Percentiles rank a stretch among this genome's conserved stretches.
Evolutionary conservation across 2,888 invertebrate species (phyloP).

Genomic region (Cataglyphis albicans): DNA sequence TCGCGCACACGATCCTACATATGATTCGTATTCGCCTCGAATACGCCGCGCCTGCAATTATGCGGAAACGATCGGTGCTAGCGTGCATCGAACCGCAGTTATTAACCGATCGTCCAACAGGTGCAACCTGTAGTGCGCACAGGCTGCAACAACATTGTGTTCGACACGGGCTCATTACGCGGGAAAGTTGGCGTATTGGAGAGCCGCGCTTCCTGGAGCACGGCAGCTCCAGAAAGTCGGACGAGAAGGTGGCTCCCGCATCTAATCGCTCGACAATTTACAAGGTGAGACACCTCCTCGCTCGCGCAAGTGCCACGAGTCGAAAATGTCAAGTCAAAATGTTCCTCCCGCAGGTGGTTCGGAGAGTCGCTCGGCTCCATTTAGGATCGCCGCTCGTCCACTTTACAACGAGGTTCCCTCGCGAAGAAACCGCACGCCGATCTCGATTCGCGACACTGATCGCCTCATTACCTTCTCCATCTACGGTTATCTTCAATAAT

Average conservation of each 20-base stretch:
- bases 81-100: slow-evolving; percentile 53
- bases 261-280: slow-evolving; percentile 48
- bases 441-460: slow-evolving; percentile 10
- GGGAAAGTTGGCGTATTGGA: slow-evolving; percentile 53
- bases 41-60: slow-evolving; percentile 41
- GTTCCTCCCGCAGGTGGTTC: slow-evolving; percentile 17
- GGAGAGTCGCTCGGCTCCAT: slow-evolving; percentile 9
- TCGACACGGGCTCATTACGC: slow-evolving; percentile 54
- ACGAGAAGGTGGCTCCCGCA: slow-evolving; percentile 37
- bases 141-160: slow-evolving; percentile 44
- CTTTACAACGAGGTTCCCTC: neutral
- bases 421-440: slow-evolving; percentile 12
- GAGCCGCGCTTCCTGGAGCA: slow-evolving; percentile 8
- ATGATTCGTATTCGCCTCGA: slow-evolving; percentile 8
- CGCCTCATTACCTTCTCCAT: neutral
- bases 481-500: slow-evolving; percentile 1
- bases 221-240: slow-evolving; percentile 42
- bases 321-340: slow-evolving; percentile 1
- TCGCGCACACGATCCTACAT: slow-evolving; percentile 23
- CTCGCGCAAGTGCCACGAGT: slow-evolving; percentile 3
- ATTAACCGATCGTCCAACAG: slow-evolving; percentile 57
- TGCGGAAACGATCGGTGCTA: slow-evolving; percentile 47
- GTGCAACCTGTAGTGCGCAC: slow-evolving; percentile 45
- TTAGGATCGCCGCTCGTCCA: neutral
- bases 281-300: slow-evolving; percentile 23